Percentiles rank a stretch among this genome's conserved stretches.
phyloP scores from a whole-genome alignment of 2,797 vertebrate species.

The Malacoctenus gilli region DNA sequence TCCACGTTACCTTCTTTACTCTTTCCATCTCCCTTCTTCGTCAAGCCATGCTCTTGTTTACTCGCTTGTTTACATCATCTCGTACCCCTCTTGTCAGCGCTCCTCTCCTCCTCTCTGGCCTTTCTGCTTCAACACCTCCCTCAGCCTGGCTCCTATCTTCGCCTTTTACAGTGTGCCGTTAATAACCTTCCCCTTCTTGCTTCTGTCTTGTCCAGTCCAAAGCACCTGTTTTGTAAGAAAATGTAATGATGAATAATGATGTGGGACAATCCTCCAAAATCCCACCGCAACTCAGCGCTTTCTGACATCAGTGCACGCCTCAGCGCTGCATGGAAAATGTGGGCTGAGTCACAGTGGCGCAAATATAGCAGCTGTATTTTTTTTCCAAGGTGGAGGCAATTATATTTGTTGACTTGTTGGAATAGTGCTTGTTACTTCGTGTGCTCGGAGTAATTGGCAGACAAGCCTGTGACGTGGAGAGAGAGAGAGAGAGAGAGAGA shows the following conservation, averaged over 20 bases:
- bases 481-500: conserved; percentile 2
- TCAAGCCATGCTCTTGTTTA: neutral
- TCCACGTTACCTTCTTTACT: neutral
- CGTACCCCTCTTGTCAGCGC: neutral
- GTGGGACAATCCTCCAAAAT: conserved; percentile 21
- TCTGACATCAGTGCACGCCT: conserved; percentile 38
- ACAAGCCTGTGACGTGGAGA: conserved; percentile 42
- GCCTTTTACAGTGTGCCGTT: conserved; percentile 1
- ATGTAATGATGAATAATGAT: conserved; percentile 38
- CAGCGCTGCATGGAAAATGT: conserved; percentile 42
- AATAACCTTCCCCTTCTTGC: conserved; percentile 20
- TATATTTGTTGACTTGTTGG: conserved; percentile 70
- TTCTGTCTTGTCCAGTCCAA: conserved; percentile 27
- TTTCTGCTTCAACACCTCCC: conserved; percentile 16
- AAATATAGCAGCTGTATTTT: conserved; percentile 49
- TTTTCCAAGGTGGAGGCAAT: conserved; percentile 66
- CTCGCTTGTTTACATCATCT: neutral
- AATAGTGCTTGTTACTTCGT: conserved; percentile 49
- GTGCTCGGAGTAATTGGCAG: conserved; percentile 63
- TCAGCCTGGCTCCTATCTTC: neutral
- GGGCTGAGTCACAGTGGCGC: conserved; percentile 42
- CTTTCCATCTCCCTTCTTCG: conserved; percentile 2
- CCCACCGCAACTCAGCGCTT: conserved; percentile 1
- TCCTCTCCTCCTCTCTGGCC: neutral
- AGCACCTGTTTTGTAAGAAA: conserved; percentile 23